These are phyloP conservation scores for Rapana venosa DNA, from an alignment of 2,888 invertebrate species.

Conservation along the genomic window DNA sequence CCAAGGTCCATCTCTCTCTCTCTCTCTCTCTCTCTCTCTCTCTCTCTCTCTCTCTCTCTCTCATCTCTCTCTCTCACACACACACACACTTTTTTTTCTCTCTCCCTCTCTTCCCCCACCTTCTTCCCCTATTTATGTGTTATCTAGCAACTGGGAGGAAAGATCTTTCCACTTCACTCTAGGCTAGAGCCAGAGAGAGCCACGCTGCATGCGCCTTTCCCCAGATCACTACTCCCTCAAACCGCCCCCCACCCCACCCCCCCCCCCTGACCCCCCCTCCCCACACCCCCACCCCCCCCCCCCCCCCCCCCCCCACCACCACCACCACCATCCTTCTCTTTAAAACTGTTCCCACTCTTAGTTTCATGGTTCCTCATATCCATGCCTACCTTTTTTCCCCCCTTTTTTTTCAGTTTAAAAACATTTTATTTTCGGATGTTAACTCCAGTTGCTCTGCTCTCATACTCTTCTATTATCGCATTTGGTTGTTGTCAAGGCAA, in stretches of 20 bases:
- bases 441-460: no score
- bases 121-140: not conserved
- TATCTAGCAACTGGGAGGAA: not conserved
- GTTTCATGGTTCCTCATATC: no score
- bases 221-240: not conserved
- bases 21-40: not conserved
- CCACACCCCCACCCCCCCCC: no score
- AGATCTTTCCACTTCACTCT: slow-evolving; percentile 2
- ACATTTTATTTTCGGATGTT: no score
- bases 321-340: not conserved
- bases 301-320: not conserved
- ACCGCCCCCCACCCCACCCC: not conserved
- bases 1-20: no score
- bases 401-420: not conserved
- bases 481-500: no score
- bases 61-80: no score
- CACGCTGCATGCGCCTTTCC: not conserved
- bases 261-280: not conserved
- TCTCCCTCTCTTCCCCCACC: not conserved
- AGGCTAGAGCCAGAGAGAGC: not conserved
- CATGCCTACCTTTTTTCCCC: not conserved
- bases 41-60: not conserved
- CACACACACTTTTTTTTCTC: no score
- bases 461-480: no score
- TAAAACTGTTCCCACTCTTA: no score